Evolutionary conservation across 2,888 invertebrate species (phyloP), one percentile per base, ranked within the genome.

Genomic region (Catocala fraxini): DNA sequence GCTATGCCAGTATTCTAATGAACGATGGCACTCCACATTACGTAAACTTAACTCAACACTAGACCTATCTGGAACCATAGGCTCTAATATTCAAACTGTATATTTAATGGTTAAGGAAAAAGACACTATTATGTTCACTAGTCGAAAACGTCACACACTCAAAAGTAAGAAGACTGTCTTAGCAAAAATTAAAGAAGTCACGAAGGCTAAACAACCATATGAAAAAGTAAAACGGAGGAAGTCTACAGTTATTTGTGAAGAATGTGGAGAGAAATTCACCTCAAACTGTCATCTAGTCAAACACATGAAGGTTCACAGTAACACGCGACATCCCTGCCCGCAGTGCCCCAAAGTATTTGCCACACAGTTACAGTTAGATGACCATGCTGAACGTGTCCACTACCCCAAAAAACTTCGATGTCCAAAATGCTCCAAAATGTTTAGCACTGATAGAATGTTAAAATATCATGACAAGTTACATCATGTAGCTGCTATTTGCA

Each of bases 351-450:
- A 90, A 80, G 63, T 80, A 6, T 91, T 91, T 51, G 56, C 77
- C 5, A 81, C 83, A 1, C 60, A 77, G 49, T 25, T 75, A 2
- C 83, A 83, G 53, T 65, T 91, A 9, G 73, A 82, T 4, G 82
- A 83, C 6, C 91, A 92, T 61, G 69, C 74, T 0, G 87, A 89
- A 64, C 81, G 90, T 72, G 73, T 90, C 0, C 92, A 92, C 65
- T 82, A 84, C 65, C 88, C 89, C 9, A 91, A 90, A 72, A 85
- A 68, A 57, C 59, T 90, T 5, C 72, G 80, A 65, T 92, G 91
- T 67, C 59, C 78, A 1, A 84, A 87, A 63, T 92, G 92, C 67
- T 53, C 81, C 0, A 89, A 88, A 80, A 90, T 75, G 84, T 88
- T 91, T 43, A 88, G 90, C 56, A 88, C 91, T 6, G 72, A 82